Conservation (phyloP, 1,140 invertebrate genomes). For the Plectrocnemia conspersa region DNA sequence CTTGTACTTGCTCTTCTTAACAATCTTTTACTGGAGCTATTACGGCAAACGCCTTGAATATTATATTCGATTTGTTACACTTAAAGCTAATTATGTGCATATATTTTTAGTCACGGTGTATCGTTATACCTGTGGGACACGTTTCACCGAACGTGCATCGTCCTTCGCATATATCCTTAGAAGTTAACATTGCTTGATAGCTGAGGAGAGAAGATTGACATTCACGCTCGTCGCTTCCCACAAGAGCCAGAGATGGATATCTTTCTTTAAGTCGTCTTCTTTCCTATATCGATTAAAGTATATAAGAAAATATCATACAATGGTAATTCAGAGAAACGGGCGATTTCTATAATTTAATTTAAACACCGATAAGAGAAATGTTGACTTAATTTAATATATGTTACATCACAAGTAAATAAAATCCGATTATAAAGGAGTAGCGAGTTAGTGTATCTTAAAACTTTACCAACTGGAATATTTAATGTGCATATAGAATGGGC, state of each 20-base stretch:
- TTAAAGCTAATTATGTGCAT: conserved; percentile 10
- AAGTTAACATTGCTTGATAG: conserved; percentile 73
- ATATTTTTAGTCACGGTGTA: conserved; percentile 8
- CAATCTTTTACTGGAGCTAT: conserved; percentile 45
- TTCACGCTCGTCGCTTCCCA: conserved; percentile 68
- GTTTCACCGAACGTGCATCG: conserved; percentile 77
- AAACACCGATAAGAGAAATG: too few relatives aligned
- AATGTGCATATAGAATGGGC: too few relatives aligned
- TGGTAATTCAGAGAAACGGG: too few relatives aligned
- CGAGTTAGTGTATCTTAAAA: too few relatives aligned
- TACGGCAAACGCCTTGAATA: conserved; percentile 51
- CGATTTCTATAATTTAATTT: too few relatives aligned
- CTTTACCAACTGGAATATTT: too few relatives aligned
- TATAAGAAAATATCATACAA: too few relatives aligned
- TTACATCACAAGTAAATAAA: too few relatives aligned
- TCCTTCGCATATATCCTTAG: conserved; percentile 77
- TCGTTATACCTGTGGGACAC: conserved; percentile 67
- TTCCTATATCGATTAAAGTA: too few relatives aligned
- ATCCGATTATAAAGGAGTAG: too few relatives aligned
- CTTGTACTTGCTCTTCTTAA: conserved; percentile 29
- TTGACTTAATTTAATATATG: too few relatives aligned
- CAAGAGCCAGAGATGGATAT: conserved; percentile 72
- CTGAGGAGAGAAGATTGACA: conserved; percentile 71
- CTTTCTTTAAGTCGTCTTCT: conserved; percentile 74
- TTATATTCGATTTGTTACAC: not conserved